Percentiles rank a stretch among this genome's conserved stretches.
phyloP scores from a whole-genome alignment of 2,797 vertebrate genomes.

The Enteromius anoplus region DNA sequence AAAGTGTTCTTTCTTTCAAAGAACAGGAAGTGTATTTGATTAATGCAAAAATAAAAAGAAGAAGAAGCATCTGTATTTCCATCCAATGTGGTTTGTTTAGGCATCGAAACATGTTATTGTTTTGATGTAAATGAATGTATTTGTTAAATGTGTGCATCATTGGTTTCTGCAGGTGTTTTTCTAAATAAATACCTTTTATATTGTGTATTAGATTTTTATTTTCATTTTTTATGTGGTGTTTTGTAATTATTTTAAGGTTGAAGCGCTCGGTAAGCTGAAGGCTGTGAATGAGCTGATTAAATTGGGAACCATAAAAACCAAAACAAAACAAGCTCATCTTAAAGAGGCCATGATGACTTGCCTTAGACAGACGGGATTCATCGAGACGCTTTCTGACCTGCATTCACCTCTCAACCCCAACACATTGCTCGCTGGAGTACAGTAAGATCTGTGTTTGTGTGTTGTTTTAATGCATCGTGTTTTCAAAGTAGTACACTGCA shows the following conservation, averaged over 20 bases:
- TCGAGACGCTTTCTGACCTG: conserved; percentile 91
- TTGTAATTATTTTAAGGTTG: conserved; percentile 76
- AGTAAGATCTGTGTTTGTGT: conserved; percentile 79
- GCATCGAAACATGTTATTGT: neutral
- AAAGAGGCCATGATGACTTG: conserved; percentile 94
- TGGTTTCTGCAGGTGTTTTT: neutral
- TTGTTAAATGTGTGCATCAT: neutral
- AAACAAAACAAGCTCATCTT: conserved; percentile 89
- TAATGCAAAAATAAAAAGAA: too few relatives aligned
- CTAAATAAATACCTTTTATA: neutral
- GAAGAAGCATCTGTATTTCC: neutral
- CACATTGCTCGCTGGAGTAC: conserved; percentile 90
- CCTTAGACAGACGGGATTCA: conserved; percentile 91
- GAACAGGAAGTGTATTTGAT: too few relatives aligned
- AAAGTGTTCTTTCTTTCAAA: neutral
- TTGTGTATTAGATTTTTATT: neutral
- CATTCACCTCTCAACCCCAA: conserved; percentile 93
- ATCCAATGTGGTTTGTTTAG: neutral
- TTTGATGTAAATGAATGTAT: neutral
- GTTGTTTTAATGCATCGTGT: neutral
- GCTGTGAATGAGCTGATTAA: conserved; percentile 96
- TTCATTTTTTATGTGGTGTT: neutral
- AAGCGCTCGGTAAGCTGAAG: conserved; percentile 95
- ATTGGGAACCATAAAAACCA: conserved; percentile 90
- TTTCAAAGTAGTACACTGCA: conserved; percentile 2